Base-by-base conservation (phyloP, 2,113 vertebrate species). In the Panthera tigris region DNA sequence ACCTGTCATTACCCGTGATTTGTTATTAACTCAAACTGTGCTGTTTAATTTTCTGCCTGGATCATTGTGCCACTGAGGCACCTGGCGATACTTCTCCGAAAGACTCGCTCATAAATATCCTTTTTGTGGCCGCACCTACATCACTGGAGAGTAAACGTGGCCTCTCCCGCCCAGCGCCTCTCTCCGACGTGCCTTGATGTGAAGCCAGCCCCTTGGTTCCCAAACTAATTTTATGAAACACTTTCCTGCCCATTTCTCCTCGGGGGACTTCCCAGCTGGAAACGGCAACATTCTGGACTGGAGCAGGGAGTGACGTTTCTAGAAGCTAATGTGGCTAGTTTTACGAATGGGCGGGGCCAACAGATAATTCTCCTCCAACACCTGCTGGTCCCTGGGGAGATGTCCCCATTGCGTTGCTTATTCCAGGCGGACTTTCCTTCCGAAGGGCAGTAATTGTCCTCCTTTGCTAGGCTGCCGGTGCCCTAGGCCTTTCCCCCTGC, bases 371-470 rank as follows among this genome's bases (percentile, higher is more conserved):
- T 50, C 89, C 57, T 36, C 52, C 27, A 1, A 41, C 21, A 13
- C 33, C 66, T 16, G 2, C 55, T 57, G 12, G 45, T 31, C 31
- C 68, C 84, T 2, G 18, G 10, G 86, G 52, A 95, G 41, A 11
- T 0, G 7, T 14, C 27, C 16, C n/a, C 52, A 29, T 0, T 1
- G 33, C 65, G 8, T 1, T 1, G 41, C 7, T 50, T 7, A 65
- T n/a, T 5, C 73, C 29, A 3, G 55, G 0, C 0, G 23, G 52
- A 36, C 41, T 68, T 74, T 7, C 33, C 0, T 16, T 31, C 57
- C 2, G 15, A 61, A 65, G 63, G 41, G n/a, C 25, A 12, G 1
- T 48, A 16, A n/a, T 1, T 11, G 41, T 39, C 16, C 8, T 29
- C 8, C 13, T 12, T 10, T 8, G 85, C 65, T 0, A 11, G 78